Conservation (phyloP, 2,888 invertebrate genomes). For the Caenorhabditis japonica region DNA sequence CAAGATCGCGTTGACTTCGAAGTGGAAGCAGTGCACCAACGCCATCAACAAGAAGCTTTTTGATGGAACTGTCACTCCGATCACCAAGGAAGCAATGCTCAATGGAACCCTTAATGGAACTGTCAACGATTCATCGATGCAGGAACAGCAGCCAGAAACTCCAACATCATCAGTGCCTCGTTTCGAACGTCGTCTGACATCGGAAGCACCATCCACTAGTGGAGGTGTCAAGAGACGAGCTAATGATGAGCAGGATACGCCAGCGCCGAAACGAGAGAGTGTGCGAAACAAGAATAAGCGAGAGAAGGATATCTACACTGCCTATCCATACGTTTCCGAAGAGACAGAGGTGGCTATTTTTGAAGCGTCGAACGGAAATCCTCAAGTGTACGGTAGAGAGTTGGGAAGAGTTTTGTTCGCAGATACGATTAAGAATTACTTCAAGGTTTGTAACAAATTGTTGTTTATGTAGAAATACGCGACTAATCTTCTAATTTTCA, state of each 20-base stretch:
- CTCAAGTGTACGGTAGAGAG: slow-evolving; percentile 59
- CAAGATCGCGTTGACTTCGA: slow-evolving; percentile 53
- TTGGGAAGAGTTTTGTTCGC: slow-evolving; percentile 58
- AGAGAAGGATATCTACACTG: slow-evolving; percentile 40
- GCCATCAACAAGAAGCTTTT: slow-evolving; percentile 62
- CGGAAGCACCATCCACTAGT: slow-evolving; percentile 11
- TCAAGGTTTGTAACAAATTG: slow-evolving; percentile 48
- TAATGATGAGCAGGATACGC: slow-evolving; percentile 10
- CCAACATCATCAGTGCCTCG: slow-evolving; percentile 11
- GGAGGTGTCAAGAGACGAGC: slow-evolving; percentile 35
- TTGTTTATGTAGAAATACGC: background rate
- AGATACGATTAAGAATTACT: slow-evolving; percentile 58
- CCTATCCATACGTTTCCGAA: slow-evolving; percentile 61
- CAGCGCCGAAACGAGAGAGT: slow-evolving; percentile 41
- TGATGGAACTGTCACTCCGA: slow-evolving; percentile 45
- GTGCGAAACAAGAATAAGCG: slow-evolving; percentile 38
- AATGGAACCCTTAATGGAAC: background rate
- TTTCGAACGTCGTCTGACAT: slow-evolving; percentile 30
- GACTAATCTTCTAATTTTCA: slow-evolving; percentile 18
- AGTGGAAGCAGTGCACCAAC: slow-evolving; percentile 67
- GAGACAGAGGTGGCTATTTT: slow-evolving; percentile 57
- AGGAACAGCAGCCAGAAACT: slow-evolving; percentile 9
- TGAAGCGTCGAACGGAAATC: slow-evolving; percentile 51
- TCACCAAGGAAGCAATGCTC: slow-evolving; percentile 25
- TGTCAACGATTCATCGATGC: background rate